These are phyloP conservation scores for Monochamus saltuarius DNA, from an alignment of 1,140 invertebrate genomes.

Conservation along the genomic window DNA sequence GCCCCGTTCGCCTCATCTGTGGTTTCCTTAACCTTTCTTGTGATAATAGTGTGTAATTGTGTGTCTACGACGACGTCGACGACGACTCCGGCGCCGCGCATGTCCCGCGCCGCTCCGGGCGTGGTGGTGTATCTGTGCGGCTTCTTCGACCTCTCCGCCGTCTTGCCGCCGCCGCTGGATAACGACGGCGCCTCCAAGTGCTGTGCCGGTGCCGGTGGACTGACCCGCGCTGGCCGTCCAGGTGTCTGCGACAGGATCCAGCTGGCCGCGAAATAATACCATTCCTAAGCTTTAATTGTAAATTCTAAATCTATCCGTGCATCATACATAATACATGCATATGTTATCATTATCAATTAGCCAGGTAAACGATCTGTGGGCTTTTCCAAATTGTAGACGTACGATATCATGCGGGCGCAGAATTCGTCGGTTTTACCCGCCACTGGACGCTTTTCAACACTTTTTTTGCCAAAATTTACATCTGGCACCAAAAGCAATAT, in stretches of 20 bases:
- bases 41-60: constrained; percentile 52
- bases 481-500: too few relatives aligned
- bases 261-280: neutral
- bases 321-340: too few relatives aligned
- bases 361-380: too few relatives aligned
- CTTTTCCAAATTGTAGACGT: too few relatives aligned
- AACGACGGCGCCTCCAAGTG: neutral
- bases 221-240: neutral
- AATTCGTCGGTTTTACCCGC: too few relatives aligned
- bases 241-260: constrained; percentile 22
- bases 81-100: constrained; percentile 33
- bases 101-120: constrained; percentile 44
- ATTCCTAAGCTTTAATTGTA: too few relatives aligned
- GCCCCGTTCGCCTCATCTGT: constrained; percentile 31
- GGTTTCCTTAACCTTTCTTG: constrained; percentile 45
- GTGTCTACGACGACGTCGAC: constrained; percentile 25
- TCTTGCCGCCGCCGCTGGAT: constrained; percentile 4
- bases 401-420: too few relatives aligned
- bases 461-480: too few relatives aligned
- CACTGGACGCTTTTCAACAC: too few relatives aligned
- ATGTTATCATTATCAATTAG: too few relatives aligned
- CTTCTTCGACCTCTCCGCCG: constrained; percentile 36
- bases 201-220: neutral
- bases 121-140: constrained; percentile 47
- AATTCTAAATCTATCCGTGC: too few relatives aligned